Base-by-base conservation (phyloP, 1,140 invertebrate species). In the Plutomurus gul region DNA sequence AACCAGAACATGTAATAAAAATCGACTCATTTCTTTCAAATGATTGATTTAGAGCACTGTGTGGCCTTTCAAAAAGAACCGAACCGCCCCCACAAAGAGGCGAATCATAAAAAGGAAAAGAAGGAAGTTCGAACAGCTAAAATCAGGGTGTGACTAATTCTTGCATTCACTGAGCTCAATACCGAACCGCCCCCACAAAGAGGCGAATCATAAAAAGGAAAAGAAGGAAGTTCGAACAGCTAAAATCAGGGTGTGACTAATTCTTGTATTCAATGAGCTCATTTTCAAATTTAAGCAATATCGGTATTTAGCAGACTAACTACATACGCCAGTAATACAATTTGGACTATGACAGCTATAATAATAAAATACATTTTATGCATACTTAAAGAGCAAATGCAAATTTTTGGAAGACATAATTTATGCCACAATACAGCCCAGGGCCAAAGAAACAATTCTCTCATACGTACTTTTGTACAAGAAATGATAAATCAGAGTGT, bases 1-100 rank as follows among this genome's bases (percentile, higher is more conserved):
- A 27, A 65, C 27, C 56, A 65, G 56, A n/a, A 65, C 56, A 65
- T 33, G 56, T 30, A 36, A 65, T 65, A 65, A 65, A 65, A 65
- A 33, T 30, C 56, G 30, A 65, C 56, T 25, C 56, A 65, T 65
- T 30, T 65, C 27, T 30, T 65, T 65, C 27, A n/a, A n/a, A 27
- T 3, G 18, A 33, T 65, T 65, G 56, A 65, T 65, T 65, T 65
- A 65, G 27, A 36, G 30, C 56, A 65, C 36, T 30, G 56, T n/a
- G n/a, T 65, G 56, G 36, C 56, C 36, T 25, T 30, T 65, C 56
- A 65, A 65, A 65, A 65, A 65, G 39, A 65, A n/a, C 56, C 56
- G 56, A 65, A 65, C 25, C 36, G 27, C 36, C 27, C 56, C n/a
- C n/a, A n/a, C n/a, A n/a, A n/a, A n/a, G n/a, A 33, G 30, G 56